phyloP scores from a whole-genome alignment of 1,140 invertebrate genomes.

The Saccostrea echinata region DNA sequence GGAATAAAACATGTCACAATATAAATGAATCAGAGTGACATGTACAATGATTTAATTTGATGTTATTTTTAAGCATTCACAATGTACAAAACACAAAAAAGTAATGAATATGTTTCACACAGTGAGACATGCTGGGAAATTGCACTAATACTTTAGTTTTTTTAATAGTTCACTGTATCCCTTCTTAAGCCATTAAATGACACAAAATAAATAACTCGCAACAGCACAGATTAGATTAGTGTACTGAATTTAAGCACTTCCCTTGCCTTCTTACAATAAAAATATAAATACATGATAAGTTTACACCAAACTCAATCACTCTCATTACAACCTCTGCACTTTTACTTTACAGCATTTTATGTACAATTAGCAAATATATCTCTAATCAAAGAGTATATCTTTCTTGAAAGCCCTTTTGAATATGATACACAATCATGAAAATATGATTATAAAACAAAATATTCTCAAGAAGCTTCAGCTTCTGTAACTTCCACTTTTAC shows the following conservation, averaged over 20 bases:
- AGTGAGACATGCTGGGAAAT: background rate
- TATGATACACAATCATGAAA: background rate
- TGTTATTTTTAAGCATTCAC: background rate
- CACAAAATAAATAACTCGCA: background rate
- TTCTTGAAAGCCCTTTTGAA: slow-evolving; percentile 10
- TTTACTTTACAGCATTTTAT: background rate
- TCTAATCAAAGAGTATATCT: background rate
- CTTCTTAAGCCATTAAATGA: background rate
- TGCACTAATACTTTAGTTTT: background rate
- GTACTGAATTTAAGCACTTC: slow-evolving; percentile 14
- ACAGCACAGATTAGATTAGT: background rate
- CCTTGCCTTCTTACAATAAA: background rate
- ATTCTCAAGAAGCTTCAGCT: slow-evolving; percentile 5
- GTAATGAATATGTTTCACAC: too few species aligned
- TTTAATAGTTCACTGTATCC: background rate
- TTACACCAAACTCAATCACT: background rate
- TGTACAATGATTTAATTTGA: background rate
- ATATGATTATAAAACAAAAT: background rate
- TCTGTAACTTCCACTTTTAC: slow-evolving; percentile 21
- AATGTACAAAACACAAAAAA: background rate
- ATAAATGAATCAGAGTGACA: background rate
- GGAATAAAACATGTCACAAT: background rate
- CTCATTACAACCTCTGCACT: background rate
- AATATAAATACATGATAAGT: background rate
- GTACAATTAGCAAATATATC: background rate